Conservation (phyloP, 1,140 invertebrate genomes). For the Lasioglossum baleicum region DNA sequence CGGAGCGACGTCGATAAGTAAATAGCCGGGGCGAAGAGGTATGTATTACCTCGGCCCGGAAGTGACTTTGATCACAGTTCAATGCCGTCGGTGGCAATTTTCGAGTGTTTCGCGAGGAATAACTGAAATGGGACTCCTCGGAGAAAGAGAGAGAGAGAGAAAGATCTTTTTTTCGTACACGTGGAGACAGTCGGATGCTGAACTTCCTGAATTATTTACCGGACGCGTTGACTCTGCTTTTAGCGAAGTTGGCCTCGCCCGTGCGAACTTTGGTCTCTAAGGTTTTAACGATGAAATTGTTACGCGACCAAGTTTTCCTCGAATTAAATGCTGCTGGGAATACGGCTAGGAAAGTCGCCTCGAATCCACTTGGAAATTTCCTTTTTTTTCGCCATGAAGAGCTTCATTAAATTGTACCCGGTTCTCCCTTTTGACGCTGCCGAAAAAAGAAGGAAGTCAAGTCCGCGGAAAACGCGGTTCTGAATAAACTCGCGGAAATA, state of each 20-base stretch:
- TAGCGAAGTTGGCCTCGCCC: neutral
- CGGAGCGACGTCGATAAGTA: too few species aligned
- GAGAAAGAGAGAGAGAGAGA: too few species aligned
- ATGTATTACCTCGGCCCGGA: too few species aligned
- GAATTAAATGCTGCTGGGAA: neutral
- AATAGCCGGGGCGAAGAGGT: too few species aligned
- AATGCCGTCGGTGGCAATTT: constrained; percentile 1
- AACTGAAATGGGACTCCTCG: neutral
- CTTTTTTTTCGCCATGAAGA: neutral
- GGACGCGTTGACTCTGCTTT: constrained; percentile 10
- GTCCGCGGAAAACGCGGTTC: too few species aligned
- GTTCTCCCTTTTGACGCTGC: too few species aligned
- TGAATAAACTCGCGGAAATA: too few species aligned
- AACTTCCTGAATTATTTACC: constrained; percentile 9
- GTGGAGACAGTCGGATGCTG: neutral
- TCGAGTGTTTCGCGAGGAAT: constrained; percentile 21
- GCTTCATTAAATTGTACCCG: neutral
- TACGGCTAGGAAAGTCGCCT: neutral
- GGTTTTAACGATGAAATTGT: neutral
- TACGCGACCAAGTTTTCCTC: neutral
- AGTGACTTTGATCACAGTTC: constrained; percentile 16
- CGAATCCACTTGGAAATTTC: neutral
- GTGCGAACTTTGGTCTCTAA: neutral
- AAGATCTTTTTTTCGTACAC: neutral
- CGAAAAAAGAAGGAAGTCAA: too few species aligned